A percentile compares a stretch with the other conserved stretches of the same genome.
Conservation (phyloP, 2,797 vertebrate genomes). For the Phaenicophaeus curvirostris region DNA sequence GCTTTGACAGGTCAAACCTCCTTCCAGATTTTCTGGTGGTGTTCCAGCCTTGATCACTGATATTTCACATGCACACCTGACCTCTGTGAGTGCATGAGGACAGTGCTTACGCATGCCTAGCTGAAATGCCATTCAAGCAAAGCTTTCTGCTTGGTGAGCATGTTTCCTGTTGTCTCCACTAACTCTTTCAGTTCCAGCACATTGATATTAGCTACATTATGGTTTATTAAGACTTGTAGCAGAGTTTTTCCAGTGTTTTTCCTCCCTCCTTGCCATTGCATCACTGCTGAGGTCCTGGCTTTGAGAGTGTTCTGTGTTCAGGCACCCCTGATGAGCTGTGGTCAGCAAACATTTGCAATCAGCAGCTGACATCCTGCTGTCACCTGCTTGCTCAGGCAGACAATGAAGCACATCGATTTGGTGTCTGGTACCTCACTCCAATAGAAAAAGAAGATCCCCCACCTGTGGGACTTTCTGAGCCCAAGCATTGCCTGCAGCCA, state of each 20-base stretch:
- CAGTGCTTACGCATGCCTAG: neutral
- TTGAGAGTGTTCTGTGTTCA: slow-evolving; percentile 10
- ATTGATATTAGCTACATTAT: neutral
- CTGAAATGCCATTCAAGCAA: neutral
- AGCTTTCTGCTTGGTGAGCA: neutral
- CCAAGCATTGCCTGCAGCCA: neutral
- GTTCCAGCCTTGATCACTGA: neutral
- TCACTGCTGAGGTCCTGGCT: neutral
- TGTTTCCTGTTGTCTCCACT: neutral
- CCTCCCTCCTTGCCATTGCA: accelerated
- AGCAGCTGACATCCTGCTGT: slow-evolving; percentile 1
- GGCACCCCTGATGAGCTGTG: neutral
- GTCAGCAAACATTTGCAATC: slow-evolving; percentile 13
- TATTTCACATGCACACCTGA: neutral
- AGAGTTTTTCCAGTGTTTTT: neutral
- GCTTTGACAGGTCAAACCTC: neutral
- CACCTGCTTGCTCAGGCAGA: neutral
- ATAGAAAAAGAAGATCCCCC: neutral
- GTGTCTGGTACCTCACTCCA: neutral
- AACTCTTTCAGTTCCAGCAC: slow-evolving; percentile 7
- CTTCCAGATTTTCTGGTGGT: neutral
- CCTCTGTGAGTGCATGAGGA: accelerated
- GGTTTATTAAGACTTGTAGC: neutral
- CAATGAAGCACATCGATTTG: neutral
- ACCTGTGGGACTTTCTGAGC: neutral